These are phyloP conservation scores for Drosophila mimetica DNA, from an alignment of 2,888 invertebrate genomes.

Conservation along the genomic window DNA sequence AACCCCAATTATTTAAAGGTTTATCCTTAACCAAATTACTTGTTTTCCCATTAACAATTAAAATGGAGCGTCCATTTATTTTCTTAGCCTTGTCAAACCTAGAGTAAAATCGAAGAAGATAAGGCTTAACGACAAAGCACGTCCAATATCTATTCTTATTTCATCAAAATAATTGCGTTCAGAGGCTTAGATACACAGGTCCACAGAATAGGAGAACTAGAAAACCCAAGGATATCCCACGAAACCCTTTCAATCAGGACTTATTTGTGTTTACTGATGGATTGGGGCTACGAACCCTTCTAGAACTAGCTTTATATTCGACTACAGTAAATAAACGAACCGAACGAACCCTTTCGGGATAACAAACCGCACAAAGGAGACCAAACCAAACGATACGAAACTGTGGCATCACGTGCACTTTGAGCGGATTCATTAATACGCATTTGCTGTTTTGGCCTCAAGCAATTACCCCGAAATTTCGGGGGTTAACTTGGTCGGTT, in stretches of 20 bases:
- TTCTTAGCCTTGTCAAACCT: neutral
- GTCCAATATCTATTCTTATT: neutral
- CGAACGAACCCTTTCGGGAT: constrained; percentile 18
- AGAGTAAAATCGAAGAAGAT: constrained; percentile 6
- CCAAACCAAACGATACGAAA: constrained; percentile 7
- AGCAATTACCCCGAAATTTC: constrained; percentile 45
- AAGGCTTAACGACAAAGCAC: neutral
- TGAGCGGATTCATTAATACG: constrained; percentile 40
- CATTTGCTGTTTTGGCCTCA: constrained; percentile 41
- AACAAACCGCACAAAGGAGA: constrained; percentile 31
- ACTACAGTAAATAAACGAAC: constrained; percentile 17
- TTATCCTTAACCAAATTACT: too few relatives aligned
- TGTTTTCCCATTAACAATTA: too few relatives aligned
- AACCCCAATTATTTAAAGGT: too few relatives aligned
- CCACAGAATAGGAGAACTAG: constrained; percentile 1
- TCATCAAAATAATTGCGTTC: constrained; percentile 29
- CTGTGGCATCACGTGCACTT: constrained; percentile 42
- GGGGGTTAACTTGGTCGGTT: constrained; percentile 10
- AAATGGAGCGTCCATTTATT: neutral
- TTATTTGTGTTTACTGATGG: constrained; percentile 34
- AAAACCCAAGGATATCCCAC: neutral
- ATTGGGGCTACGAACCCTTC: constrained; percentile 14
- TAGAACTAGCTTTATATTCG: constrained; percentile 18
- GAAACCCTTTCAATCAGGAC: constrained; percentile 28
- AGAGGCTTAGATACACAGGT: constrained; percentile 15